Evolutionary conservation across 2,797 vertebrate species (phyloP).

Genomic region (Myotis daubentonii): DNA sequence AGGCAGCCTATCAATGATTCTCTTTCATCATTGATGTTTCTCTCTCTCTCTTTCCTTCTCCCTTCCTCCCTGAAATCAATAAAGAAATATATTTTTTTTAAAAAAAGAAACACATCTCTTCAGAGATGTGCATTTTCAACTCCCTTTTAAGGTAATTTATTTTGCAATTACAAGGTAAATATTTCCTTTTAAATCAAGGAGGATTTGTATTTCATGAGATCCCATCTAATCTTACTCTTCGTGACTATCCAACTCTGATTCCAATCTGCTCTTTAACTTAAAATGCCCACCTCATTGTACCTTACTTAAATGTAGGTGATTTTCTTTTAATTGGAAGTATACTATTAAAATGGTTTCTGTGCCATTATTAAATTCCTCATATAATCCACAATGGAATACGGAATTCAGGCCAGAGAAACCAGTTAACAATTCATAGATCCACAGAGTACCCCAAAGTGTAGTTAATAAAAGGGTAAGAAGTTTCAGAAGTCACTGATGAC

Average conservation of each 20-base stretch:
- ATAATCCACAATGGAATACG: constrained; percentile 48
- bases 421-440: constrained; percentile 41
- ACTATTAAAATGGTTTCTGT: constrained; percentile 56
- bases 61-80: too few species aligned
- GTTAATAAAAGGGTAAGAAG: constrained; percentile 33
- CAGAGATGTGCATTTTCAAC: background rate
- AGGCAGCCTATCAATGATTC: too few species aligned
- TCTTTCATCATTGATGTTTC: too few species aligned
- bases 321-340: constrained; percentile 65
- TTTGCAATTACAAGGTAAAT: constrained; percentile 41
- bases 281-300: constrained; percentile 58
- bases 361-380: constrained; percentile 40
- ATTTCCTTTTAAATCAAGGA: constrained; percentile 58
- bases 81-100: too few species aligned
- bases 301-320: constrained; percentile 63
- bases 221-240: background rate
- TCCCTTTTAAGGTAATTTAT: background rate
- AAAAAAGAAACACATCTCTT: background rate
- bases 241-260: constrained; percentile 21
- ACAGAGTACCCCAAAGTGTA: background rate
- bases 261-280: constrained; percentile 61
- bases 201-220: background rate
- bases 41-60: too few species aligned
- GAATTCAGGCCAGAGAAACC: constrained; percentile 58
- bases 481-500: constrained; percentile 4